A percentile compares a stretch with the other conserved stretches of the same genome.
phyloP scores from a whole-genome alignment of 30 jellyfish, hydroid and myxozoan genomes.

The Aurelia sp. region DNA sequence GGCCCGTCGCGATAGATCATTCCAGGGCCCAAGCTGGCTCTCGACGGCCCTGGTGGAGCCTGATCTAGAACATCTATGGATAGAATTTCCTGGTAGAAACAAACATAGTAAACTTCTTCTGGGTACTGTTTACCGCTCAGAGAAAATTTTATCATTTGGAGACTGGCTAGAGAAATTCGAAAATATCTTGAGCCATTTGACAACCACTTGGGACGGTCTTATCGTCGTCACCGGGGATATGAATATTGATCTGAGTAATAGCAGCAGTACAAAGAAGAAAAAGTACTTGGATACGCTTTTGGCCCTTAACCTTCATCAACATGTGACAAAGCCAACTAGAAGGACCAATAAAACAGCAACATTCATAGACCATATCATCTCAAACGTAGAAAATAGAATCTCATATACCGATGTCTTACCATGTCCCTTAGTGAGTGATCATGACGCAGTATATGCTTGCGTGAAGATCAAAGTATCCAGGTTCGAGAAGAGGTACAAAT shows the following conservation, averaged over 20 bases:
- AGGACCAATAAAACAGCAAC: slow-evolving; percentile 51
- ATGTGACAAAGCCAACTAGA: slow-evolving; percentile 59
- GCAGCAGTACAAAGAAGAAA: slow-evolving; percentile 3
- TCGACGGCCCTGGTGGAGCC: no score
- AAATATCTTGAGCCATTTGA: slow-evolving; percentile 26
- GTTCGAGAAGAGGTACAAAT: slow-evolving; percentile 39
- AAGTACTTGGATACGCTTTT: no score
- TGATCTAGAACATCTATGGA: slow-evolving; percentile 43
- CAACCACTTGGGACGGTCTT: slow-evolving; percentile 50
- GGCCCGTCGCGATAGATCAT: no score
- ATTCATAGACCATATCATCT: slow-evolving; percentile 61
- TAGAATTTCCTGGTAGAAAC: slow-evolving; percentile 13
- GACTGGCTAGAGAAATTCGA: slow-evolving; percentile 62
- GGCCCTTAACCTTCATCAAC: background rate
- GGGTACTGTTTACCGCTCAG: slow-evolving; percentile 59
- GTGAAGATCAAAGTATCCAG: background rate
- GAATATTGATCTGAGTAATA: background rate
- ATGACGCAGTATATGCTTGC: slow-evolving; percentile 49
- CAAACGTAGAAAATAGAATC: slow-evolving; percentile 3
- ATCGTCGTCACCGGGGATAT: slow-evolving; percentile 33
- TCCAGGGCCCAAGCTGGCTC: no score
- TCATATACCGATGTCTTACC: slow-evolving; percentile 30
- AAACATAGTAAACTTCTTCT: slow-evolving; percentile 42
- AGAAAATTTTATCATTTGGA: slow-evolving; percentile 29
- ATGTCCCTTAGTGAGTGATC: slow-evolving; percentile 53